phyloP scores from a whole-genome alignment of 2,888 invertebrate species.

The Liopterus haemorrhoidalis region DNA sequence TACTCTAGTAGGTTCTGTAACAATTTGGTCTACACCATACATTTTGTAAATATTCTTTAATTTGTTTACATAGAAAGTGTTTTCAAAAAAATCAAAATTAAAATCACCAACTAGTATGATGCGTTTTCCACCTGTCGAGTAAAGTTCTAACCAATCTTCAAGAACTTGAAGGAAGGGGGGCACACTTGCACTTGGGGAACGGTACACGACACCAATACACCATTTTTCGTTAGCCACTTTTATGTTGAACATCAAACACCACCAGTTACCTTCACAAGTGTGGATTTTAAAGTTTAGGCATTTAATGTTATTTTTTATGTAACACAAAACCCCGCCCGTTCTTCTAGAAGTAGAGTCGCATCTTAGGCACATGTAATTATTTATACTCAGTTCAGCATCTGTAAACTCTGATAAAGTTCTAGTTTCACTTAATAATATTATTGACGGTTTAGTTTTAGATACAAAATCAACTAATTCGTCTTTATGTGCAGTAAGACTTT shows the following conservation, averaged over 20 bases:
- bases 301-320: conserved; percentile 7
- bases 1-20: conserved; percentile 12
- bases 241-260: conserved; percentile 12
- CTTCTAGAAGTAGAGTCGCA: conserved; percentile 14
- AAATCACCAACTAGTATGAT: conserved; percentile 14
- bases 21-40: conserved; percentile 16
- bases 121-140: conserved; percentile 1
- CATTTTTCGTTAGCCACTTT: conserved; percentile 5
- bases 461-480: conserved; percentile 6
- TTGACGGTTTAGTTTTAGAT: conserved; percentile 7
- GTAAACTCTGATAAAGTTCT: conserved; percentile 8
- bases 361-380: conserved; percentile 5
- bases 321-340: conserved; percentile 15
- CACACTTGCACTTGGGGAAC: conserved; percentile 15
- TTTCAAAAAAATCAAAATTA: conserved; percentile 12
- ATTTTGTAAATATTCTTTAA: conserved; percentile 8
- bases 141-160: conserved; percentile 10
- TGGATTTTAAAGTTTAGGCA: conserved; percentile 5
- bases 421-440: conserved; percentile 15
- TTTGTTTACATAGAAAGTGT: conserved; percentile 14
- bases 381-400: conserved; percentile 12
- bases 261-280: conserved; percentile 9
- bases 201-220: conserved; percentile 12
- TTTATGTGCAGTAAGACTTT: conserved; percentile 8
- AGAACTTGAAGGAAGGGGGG: conserved; percentile 12